Evolutionary conservation across 1,140 invertebrate species (phyloP).

Genomic region (Panagrolaimus sp.): DNA sequence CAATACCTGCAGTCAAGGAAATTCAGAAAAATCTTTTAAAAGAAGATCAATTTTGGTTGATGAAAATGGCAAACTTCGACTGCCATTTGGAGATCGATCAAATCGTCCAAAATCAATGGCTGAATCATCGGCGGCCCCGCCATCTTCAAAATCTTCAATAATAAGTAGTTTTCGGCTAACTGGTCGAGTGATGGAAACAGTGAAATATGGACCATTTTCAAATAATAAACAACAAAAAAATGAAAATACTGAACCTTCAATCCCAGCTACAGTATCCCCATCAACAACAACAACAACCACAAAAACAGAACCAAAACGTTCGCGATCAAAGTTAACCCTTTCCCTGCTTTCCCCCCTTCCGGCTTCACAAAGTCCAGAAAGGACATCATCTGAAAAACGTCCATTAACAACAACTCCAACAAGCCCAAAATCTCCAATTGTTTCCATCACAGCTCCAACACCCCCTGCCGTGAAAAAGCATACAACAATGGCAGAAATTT

Average conservation of each 20-base stretch:
- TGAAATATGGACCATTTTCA: neutral
- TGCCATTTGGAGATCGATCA: neutral
- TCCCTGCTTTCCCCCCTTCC: neutral
- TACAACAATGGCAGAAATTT: no score
- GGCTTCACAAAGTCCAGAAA: neutral
- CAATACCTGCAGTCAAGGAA: neutral
- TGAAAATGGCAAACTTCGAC: slow-evolving; percentile 4
- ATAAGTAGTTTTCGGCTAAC: neutral
- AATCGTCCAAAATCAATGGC: neutral
- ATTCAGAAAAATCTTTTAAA: neutral
- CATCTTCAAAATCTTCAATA: neutral
- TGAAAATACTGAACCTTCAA: neutral
- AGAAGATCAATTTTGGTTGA: neutral
- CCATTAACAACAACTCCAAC: no score
- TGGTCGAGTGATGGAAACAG: slow-evolving; percentile 6
- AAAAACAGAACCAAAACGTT: neutral
- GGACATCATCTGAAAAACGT: neutral
- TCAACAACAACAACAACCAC: no score
- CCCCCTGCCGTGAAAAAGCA: no score
- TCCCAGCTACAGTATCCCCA: neutral
- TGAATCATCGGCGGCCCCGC: no score
- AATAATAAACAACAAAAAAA: neutral
- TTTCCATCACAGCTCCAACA: no score
- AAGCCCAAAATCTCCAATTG: no score
- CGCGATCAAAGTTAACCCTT: neutral